phyloP scores from a whole-genome alignment of 2,888 invertebrate genomes.

The Phaedon cochleariae region DNA sequence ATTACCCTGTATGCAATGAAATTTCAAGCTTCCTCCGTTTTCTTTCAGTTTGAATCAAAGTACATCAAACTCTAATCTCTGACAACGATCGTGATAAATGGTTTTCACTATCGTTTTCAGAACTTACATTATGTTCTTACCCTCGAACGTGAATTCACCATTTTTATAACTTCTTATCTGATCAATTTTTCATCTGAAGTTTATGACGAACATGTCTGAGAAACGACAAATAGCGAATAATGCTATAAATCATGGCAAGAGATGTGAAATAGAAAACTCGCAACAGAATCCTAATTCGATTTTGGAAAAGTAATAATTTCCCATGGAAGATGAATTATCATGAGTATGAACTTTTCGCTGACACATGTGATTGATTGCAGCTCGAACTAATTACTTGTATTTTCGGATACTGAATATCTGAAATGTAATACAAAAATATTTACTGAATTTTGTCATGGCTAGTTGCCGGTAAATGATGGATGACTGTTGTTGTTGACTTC shows the following conservation, averaged over 20 bases:
- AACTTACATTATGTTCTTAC: not conserved
- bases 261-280: not conserved
- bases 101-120: not conserved
- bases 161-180: not conserved
- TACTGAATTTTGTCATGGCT: not conserved
- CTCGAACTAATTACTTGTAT: not conserved
- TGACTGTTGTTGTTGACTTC: not conserved
- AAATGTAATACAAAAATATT: not conserved
- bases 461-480: not conserved
- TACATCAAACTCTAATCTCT: not conserved
- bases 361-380: not conserved
- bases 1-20: too few relatives aligned
- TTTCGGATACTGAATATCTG: not conserved
- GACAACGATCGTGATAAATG: not conserved
- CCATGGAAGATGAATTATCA: not conserved
- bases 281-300: not conserved
- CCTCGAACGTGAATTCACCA: not conserved
- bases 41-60: too few relatives aligned
- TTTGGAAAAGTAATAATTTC: not conserved
- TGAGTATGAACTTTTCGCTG: not conserved
- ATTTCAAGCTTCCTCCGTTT: too few relatives aligned
- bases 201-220: not conserved
- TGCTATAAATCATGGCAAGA: not conserved
- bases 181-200: not conserved
- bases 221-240: not conserved